A percentile compares a stretch with the other conserved stretches of the same genome.
Evolutionary conservation across 2,888 invertebrate species (phyloP).

Genomic region (Machimus rusticus): DNA sequence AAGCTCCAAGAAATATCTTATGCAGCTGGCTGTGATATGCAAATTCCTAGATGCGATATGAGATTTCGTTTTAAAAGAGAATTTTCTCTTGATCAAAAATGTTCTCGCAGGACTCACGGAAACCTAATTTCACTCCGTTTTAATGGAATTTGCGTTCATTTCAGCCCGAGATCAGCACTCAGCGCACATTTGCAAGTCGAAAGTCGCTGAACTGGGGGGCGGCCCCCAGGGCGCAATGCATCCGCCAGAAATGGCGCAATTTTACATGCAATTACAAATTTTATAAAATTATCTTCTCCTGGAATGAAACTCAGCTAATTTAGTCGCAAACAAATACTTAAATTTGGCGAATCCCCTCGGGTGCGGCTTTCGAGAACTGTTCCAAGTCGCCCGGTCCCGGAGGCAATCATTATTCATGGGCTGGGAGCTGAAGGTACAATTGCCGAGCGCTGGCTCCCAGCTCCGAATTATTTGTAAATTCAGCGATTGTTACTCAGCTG

Average conservation of each 20-base stretch:
- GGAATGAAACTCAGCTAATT: slow-evolving; percentile 18
- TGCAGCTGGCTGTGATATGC: slow-evolving; percentile 35
- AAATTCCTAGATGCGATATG: slow-evolving; percentile 40
- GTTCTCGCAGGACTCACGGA: background rate
- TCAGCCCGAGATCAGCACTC: background rate
- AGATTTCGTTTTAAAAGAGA: slow-evolving; percentile 13
- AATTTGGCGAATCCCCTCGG: background rate
- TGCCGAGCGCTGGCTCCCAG: background rate
- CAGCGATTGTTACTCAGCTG: background rate
- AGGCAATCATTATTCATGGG: slow-evolving; percentile 40
- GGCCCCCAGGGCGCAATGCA: background rate
- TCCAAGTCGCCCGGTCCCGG: background rate
- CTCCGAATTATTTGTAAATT: slow-evolving; percentile 3
- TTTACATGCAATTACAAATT: slow-evolving; percentile 8
- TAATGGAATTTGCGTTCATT: slow-evolving; percentile 5
- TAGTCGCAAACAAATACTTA: slow-evolving; percentile 26
- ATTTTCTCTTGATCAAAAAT: slow-evolving; percentile 22
- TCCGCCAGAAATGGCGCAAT: background rate
- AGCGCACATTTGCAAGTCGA: background rate
- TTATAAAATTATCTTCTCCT: background rate
- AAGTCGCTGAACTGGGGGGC: background rate
- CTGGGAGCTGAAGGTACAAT: slow-evolving; percentile 14
- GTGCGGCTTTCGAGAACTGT: background rate
- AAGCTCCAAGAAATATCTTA: slow-evolving; percentile 17
- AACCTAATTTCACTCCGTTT: slow-evolving; percentile 19